These are phyloP conservation scores for Drosophila lowei DNA, from an alignment of 1,140 invertebrate genomes.

Conservation along the genomic window DNA sequence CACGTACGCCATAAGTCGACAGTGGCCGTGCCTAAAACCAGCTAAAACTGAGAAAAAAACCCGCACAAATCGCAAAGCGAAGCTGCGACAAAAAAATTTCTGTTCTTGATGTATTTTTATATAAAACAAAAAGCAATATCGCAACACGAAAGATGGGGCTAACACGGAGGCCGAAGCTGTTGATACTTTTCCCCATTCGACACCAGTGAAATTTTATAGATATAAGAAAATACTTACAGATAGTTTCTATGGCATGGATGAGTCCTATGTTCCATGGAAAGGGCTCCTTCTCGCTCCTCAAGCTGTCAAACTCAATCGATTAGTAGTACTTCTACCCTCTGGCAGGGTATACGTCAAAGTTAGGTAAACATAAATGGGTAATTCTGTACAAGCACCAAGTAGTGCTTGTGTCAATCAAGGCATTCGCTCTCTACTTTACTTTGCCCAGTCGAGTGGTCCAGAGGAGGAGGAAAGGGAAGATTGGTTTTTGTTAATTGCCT, in stretches of 20 bases:
- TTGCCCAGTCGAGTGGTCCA: slow-evolving; percentile 5
- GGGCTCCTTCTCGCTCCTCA: neutral
- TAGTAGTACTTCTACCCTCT: neutral
- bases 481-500: slow-evolving; percentile 58
- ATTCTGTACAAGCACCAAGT: slow-evolving; percentile 52
- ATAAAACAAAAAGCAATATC: slow-evolving; percentile 34
- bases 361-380: slow-evolving; percentile 67
- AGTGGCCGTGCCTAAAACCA: slow-evolving; percentile 43
- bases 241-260: too few species aligned
- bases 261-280: too few species aligned
- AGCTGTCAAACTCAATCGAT: neutral
- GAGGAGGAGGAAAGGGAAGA: slow-evolving; percentile 6
- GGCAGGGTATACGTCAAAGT: slow-evolving; percentile 27
- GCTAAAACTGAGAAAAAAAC: slow-evolving; percentile 19
- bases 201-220: too few species aligned
- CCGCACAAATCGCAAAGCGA: slow-evolving; percentile 10
- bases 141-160: neutral
- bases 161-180: too few species aligned
- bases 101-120: slow-evolving; percentile 57
- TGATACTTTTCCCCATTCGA: too few species aligned
- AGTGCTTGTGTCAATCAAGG: slow-evolving; percentile 68
- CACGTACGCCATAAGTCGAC: slow-evolving; percentile 53
- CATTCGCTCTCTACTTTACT: slow-evolving; percentile 14
- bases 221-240: too few species aligned
- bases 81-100: slow-evolving; percentile 34